phyloP scores from a whole-genome alignment of 2,797 vertebrate genomes.

The Ctenopoma kingsleyae region DNA sequence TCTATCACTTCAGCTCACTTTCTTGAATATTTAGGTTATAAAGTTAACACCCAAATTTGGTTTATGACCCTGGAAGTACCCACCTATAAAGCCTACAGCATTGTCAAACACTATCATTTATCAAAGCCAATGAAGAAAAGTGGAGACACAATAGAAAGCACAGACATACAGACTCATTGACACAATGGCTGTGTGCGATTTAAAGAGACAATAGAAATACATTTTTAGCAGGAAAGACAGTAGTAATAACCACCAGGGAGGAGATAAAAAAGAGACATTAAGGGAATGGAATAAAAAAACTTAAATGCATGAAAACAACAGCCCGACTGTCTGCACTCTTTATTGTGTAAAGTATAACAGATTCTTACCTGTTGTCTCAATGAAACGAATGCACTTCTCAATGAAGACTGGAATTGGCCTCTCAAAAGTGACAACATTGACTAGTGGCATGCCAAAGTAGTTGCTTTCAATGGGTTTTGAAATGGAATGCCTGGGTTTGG shows the following conservation, averaged over 20 bases:
- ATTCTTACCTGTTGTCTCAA: slow-evolving; percentile 91
- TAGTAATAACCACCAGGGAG: slow-evolving; percentile 32
- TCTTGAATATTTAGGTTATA: slow-evolving; percentile 2
- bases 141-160: slow-evolving; percentile 16
- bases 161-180: background rate
- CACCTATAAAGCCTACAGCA: slow-evolving; percentile 13
- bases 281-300: slow-evolving; percentile 15
- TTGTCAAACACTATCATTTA: slow-evolving; percentile 18
- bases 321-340: background rate
- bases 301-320: slow-evolving; percentile 18
- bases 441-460: slow-evolving; percentile 94
- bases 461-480: slow-evolving; percentile 94
- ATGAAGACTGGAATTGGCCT: slow-evolving; percentile 94
- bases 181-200: slow-evolving; percentile 34
- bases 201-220: slow-evolving; percentile 22
- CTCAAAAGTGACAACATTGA: slow-evolving; percentile 87
- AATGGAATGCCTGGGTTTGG: slow-evolving; percentile 91
- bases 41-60: background rate
- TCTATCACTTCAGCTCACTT: background rate
- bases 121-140: slow-evolving; percentile 33
- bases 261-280: slow-evolving; percentile 41
- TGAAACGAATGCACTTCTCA: slow-evolving; percentile 95
- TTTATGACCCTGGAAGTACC: slow-evolving; percentile 9
- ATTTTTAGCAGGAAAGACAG: slow-evolving; percentile 14
- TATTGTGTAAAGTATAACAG: background rate